phyloP scores from a whole-genome alignment of 2,113 vertebrate species.

The Urocynchramus pylzowi region DNA sequence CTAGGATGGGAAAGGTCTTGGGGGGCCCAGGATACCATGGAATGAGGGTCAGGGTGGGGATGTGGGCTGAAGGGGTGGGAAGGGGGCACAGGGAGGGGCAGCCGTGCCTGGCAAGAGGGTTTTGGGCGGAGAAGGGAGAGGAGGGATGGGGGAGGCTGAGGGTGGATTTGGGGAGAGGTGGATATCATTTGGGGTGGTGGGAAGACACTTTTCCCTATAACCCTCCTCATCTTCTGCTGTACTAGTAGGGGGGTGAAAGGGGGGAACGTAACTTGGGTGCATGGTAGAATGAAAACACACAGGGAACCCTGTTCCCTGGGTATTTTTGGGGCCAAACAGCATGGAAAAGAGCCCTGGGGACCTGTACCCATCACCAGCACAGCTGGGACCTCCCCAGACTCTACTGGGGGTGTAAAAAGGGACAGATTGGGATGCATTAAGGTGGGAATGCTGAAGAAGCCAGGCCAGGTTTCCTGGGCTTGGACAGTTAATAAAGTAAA shows the following conservation, averaged over 20 bases:
- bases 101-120: neutral
- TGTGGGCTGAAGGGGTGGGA: neutral
- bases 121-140: neutral
- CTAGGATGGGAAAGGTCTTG: neutral
- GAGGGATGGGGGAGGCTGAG: neutral
- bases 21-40: rapidly evolving
- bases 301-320: too few species aligned
- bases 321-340: neutral
- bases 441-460: neutral
- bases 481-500: neutral
- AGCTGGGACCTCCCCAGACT: neutral
- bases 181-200: neutral
- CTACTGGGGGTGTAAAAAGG: neutral
- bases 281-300: neutral
- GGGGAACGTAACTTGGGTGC: neutral
- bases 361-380: neutral
- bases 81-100: too few species aligned
- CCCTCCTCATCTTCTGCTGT: neutral
- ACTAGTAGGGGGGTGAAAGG: neutral
- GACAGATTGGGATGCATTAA: neutral
- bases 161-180: neutral
- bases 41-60: neutral
- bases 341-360: rapidly evolving
- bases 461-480: neutral
- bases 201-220: neutral